These are phyloP conservation scores for Nysson spinosus DNA, from an alignment of 2,888 invertebrate species.

Conservation along the genomic window DNA sequence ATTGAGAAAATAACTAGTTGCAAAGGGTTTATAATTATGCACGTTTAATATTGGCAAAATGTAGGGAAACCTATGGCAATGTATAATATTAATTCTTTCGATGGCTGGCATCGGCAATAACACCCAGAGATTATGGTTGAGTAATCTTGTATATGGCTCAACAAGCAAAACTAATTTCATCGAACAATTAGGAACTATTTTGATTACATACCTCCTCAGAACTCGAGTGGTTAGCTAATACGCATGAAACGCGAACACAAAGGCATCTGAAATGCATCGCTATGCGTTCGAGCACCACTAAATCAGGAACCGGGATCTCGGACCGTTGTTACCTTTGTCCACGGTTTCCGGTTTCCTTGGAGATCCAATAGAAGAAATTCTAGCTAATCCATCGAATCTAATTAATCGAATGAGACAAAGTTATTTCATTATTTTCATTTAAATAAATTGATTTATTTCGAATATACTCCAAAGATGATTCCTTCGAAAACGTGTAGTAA, in stretches of 20 bases:
- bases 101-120: neutral
- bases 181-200: slow-evolving; percentile 32
- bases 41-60: no score
- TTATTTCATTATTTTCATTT: no score
- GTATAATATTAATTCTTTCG: neutral
- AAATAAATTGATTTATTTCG: no score
- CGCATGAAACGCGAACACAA: slow-evolving; percentile 15
- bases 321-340: slow-evolving; percentile 29
- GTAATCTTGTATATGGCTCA: slow-evolving; percentile 21
- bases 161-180: slow-evolving; percentile 28
- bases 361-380: slow-evolving; percentile 16
- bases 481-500: no score
- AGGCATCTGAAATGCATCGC: slow-evolving; percentile 19
- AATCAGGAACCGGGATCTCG: slow-evolving; percentile 18
- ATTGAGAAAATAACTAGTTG: no score
- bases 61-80: no score
- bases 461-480: no score
- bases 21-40: no score
- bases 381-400: no score
- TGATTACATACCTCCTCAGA: slow-evolving; percentile 15
- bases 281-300: slow-evolving; percentile 19
- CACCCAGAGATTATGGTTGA: neutral
- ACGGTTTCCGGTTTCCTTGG: slow-evolving; percentile 20
- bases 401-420: no score
- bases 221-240: slow-evolving; percentile 3